Conservation (phyloP, 2,888 invertebrate species). For the Escarpia spicata region DNA sequence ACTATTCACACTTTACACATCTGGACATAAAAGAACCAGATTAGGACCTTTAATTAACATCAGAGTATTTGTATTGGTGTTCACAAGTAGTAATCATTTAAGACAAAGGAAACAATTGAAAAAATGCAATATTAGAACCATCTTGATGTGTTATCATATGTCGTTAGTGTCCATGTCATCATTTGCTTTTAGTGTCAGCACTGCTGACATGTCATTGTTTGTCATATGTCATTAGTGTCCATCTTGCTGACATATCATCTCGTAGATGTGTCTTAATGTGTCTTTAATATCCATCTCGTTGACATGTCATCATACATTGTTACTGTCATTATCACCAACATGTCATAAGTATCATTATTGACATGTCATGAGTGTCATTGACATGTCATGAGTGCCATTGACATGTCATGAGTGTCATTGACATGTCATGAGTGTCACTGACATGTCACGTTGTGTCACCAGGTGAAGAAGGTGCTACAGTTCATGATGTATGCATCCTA, state of each 20-base stretch:
- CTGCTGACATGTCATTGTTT: background rate
- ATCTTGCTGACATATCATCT: too few species aligned
- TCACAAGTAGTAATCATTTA: too few species aligned
- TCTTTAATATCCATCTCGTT: background rate
- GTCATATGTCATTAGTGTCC: too few species aligned
- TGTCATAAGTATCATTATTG: background rate
- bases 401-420: background rate
- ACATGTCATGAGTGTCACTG: background rate
- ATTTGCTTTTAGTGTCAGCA: background rate
- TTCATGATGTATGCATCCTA: slow-evolving; percentile 86
- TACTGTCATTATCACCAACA: too few species aligned
- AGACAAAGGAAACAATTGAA: too few species aligned
- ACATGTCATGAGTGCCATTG: background rate
- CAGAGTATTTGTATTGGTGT: too few species aligned
- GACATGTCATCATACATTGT: background rate
- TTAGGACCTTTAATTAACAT: too few species aligned
- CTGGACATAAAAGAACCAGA: too few species aligned
- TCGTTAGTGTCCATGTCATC: background rate
- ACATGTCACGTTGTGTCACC: slow-evolving; percentile 4
- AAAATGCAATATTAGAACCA: background rate
- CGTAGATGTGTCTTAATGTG: too few species aligned
- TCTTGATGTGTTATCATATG: background rate
- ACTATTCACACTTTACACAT: too few species aligned
- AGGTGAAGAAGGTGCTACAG: slow-evolving; percentile 83
- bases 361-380: background rate